phyloP scores from a whole-genome alignment of 2,888 invertebrate species.

The Bugula neritina region DNA sequence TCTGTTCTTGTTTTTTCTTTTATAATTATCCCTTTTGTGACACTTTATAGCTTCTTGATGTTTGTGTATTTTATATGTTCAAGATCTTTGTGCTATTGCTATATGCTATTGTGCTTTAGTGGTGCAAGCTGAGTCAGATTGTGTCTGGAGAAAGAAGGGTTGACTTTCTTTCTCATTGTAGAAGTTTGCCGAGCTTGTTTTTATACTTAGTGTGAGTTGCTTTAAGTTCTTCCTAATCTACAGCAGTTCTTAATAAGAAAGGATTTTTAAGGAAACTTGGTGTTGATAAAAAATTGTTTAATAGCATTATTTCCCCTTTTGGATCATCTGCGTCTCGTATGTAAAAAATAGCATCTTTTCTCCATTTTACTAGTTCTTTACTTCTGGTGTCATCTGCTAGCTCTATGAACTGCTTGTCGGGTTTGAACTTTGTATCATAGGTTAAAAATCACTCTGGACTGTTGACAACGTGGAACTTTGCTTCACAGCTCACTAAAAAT shows the following conservation, averaged over 20 bases:
- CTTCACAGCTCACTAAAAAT: background rate
- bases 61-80: background rate
- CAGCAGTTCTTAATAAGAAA: background rate
- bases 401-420: background rate
- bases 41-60: background rate
- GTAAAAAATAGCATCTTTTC: background rate
- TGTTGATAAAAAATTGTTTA: background rate
- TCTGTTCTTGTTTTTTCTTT: background rate
- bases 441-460: background rate
- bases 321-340: background rate
- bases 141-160: conserved; percentile 11
- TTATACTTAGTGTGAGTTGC: background rate
- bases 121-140: background rate
- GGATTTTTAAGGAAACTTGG: background rate
- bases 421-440: background rate
- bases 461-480: background rate
- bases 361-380: background rate
- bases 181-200: background rate
- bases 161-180: background rate
- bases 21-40: background rate
- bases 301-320: background rate
- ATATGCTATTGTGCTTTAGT: background rate
- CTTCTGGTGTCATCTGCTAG: background rate
- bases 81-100: background rate
- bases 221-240: background rate